Evolutionary conservation across 1,140 invertebrate genomes (phyloP), one percentile per base, ranked within the genome.

Genomic region (Macrobrachium rosenbergii): DNA sequence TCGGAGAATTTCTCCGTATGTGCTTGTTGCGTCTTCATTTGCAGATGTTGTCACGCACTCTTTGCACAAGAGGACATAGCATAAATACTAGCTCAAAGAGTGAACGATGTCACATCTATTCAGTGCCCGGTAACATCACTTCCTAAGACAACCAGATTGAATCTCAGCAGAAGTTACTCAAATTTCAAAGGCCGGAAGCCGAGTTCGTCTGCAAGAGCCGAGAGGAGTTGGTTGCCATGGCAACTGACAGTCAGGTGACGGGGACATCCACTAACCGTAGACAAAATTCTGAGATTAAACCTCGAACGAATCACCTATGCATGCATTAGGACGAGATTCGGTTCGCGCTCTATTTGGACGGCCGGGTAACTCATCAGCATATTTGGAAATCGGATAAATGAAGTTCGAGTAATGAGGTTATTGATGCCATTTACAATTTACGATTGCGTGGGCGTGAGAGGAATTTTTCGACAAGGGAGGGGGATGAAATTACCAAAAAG

Each of bases 171-270:
- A 21, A 6, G 23, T n/a, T n/a, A 28, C 43, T 72, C 16, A 72
- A 28, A 37, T 37, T 23, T 72, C 69, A 72, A 16, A 28, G 12
- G 23, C 43, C 69, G 8, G 21, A 72, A 72, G 69, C 43, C 69
- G 14, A 21, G 3, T 23, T 37, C 23, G 19, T 16, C 21, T 23
- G 23, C 19, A 72, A 37, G 21, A 37, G 19, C 14, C 21, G 69
- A 28, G 69, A 72, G 21, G 69, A 72, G 69, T 23, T 23, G 69
- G 69, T 72, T 28, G 23, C 69, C 69, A 72, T 21, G 43, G 69
- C 69, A 72, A 72, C 69, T 72, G 69, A 72, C 69, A 72, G 69
- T 72, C 69, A 72, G 69, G 69, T 72, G 69, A 72, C 69, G 69
- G 69, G 21, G 69, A 72, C 69, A 72, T 72, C 69, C 69, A 72